phyloP scores from a whole-genome alignment of 2,797 vertebrate species.

The Crocodylus rhombifer region DNA sequence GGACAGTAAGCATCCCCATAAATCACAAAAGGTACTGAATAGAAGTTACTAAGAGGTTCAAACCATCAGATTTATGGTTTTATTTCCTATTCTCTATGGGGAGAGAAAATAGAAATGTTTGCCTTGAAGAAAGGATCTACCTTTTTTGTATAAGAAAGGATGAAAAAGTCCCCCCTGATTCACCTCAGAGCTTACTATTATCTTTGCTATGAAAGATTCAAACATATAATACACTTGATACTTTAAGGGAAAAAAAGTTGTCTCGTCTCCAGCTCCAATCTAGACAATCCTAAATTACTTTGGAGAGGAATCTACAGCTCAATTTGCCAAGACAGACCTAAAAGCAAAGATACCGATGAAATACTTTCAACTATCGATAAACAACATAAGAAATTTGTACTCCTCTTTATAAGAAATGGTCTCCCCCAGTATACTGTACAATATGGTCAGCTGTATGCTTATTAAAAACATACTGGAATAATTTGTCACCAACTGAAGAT shows the following conservation, averaged over 20 bases:
- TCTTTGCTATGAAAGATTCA: not conserved
- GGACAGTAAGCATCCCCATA: not conserved
- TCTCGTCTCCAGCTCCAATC: not conserved
- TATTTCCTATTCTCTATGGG: accelerated
- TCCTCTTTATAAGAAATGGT: not conserved
- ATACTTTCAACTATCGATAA: accelerated
- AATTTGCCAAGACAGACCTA: not conserved
- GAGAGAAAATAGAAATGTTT: not conserved
- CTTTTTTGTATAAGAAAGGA: not conserved
- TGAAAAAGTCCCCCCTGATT: not conserved
- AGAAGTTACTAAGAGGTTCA: not conserved
- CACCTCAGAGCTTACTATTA: not conserved
- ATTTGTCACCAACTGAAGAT: not conserved
- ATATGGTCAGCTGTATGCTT: accelerated
- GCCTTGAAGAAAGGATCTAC: accelerated
- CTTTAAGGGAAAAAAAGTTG: accelerated
- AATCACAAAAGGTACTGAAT: not conserved
- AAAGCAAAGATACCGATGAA: not conserved
- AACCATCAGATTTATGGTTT: not conserved
- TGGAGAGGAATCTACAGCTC: not conserved
- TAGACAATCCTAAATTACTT: not conserved
- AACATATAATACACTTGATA: not conserved
- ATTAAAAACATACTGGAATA: not conserved
- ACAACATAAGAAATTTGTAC: no score
- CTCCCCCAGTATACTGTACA: accelerated